Evolutionary conservation across 2,888 invertebrate species (phyloP).

Genomic region (Deroplatys truncata): DNA sequence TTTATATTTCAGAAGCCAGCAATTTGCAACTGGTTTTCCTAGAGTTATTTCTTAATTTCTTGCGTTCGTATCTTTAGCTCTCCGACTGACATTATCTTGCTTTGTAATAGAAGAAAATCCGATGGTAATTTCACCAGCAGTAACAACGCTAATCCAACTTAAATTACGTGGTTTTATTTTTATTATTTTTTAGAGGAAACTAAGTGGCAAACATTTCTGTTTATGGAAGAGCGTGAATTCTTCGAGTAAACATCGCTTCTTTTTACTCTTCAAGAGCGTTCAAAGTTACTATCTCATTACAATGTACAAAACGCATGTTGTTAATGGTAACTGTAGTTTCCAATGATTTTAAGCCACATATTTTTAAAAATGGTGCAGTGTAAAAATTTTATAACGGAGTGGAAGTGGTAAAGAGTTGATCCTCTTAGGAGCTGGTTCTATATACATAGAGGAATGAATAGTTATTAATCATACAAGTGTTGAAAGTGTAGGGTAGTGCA

Average conservation of each 20-base stretch:
- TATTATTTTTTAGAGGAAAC: no score
- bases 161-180: background rate
- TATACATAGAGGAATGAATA: no score
- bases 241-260: background rate
- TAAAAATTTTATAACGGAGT: no score
- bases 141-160: background rate
- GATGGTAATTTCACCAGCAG: background rate
- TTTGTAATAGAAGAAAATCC: background rate
- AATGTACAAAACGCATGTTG: background rate
- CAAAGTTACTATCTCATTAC: background rate
- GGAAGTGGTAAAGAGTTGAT: no score
- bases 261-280: background rate
- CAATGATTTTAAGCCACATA: no score
- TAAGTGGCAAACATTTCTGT: no score
- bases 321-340: no score
- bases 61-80: background rate
- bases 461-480: no score
- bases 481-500: no score
- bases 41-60: background rate
- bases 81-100: background rate
- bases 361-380: no score
- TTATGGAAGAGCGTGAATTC: no score
- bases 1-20: background rate
- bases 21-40: background rate
- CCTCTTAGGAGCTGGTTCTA: no score